Evolutionary conservation across 2,113 vertebrate species (phyloP).

Genomic region (Phainopepla nitens): DNA sequence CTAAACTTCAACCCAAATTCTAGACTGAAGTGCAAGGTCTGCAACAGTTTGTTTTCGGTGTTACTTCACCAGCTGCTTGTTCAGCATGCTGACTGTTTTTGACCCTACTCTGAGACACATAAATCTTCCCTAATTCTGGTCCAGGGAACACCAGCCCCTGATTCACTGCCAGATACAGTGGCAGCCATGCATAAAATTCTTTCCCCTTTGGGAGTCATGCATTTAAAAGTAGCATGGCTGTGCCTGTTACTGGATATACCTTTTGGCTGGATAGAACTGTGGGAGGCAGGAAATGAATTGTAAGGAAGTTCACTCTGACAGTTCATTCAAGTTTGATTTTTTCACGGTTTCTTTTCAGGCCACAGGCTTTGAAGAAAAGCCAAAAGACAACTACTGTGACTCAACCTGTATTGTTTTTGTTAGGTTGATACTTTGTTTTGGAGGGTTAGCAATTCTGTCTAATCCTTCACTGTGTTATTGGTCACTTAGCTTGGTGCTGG

Average conservation of each 20-base stretch:
- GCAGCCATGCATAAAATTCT: background rate
- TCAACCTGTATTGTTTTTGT: background rate
- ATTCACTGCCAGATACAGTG: background rate
- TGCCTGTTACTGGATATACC: background rate
- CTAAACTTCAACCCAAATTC: background rate
- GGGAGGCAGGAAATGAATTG: background rate
- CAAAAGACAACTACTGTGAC: background rate
- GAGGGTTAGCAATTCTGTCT: background rate
- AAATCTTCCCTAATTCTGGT: background rate
- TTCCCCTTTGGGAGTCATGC: background rate
- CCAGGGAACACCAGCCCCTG: background rate
- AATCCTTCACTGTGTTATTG: background rate
- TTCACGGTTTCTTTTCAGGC: background rate
- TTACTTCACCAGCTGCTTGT: background rate
- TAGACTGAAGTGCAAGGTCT: background rate
- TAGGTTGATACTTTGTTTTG: background rate
- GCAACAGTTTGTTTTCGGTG: background rate
- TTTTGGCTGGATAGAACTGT: background rate
- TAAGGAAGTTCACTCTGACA: background rate
- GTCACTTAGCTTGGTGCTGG: background rate
- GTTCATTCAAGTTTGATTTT: background rate
- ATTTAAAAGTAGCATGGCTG: background rate
- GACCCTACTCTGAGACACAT: background rate
- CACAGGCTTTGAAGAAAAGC: background rate
- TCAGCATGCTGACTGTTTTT: background rate